Evolutionary conservation across 2,888 invertebrate genomes (phyloP).

Genomic region (Unio pictorum): DNA sequence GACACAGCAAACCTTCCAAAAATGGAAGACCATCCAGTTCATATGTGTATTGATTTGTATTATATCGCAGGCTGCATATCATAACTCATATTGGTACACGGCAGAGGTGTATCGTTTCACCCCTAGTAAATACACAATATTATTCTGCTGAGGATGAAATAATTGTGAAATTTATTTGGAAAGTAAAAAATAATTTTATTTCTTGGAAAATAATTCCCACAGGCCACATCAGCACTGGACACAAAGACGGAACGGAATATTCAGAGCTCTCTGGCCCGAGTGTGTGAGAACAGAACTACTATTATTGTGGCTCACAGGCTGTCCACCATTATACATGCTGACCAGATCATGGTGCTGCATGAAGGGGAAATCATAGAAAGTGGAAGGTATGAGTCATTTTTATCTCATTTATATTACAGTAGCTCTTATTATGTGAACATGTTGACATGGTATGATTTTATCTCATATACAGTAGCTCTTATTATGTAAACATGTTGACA

Average conservation of each 20-base stretch:
- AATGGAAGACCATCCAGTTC: too few species aligned
- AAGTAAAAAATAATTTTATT: too few species aligned
- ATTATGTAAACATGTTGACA: constrained; percentile 26
- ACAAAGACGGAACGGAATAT: constrained; percentile 95
- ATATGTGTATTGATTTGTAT: too few species aligned
- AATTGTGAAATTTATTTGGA: too few species aligned
- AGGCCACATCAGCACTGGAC: constrained; percentile 86
- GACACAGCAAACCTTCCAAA: too few species aligned
- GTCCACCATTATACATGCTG: constrained; percentile 94
- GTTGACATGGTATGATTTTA: background rate
- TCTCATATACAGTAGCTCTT: background rate
- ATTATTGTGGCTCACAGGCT: constrained; percentile 93
- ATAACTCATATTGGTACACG: too few species aligned
- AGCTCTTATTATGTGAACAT: background rate
- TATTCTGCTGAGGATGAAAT: too few species aligned
- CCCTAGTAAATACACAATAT: too few species aligned
- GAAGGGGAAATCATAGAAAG: constrained; percentile 93
- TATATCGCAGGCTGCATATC: too few species aligned
- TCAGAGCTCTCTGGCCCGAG: constrained; percentile 83
- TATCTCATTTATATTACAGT: background rate
- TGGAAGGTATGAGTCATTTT: constrained; percentile 78
- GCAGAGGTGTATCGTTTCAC: too few species aligned
- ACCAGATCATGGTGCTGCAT: constrained; percentile 92
- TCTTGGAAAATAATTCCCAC: constrained; percentile 7
- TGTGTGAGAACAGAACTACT: constrained; percentile 90